These are phyloP conservation scores for Himalopsyche tibetana DNA, from an alignment of 2,888 invertebrate genomes.

Conservation along the genomic window DNA sequence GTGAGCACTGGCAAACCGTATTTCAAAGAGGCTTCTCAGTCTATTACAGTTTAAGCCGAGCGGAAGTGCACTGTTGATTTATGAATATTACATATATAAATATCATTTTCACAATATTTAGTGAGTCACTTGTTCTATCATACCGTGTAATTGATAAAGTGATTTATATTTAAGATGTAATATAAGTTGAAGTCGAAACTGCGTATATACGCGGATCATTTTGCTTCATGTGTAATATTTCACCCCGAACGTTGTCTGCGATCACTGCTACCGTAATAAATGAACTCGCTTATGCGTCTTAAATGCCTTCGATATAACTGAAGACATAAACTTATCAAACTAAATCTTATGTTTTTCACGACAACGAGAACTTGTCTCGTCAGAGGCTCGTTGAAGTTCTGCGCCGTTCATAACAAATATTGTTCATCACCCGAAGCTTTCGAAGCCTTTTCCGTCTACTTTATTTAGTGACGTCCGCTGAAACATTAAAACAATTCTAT, in stretches of 20 bases:
- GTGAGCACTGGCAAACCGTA: no score
- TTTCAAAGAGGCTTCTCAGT: no score
- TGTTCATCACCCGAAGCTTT: slow-evolving; percentile 41
- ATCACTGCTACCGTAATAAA: slow-evolving; percentile 22
- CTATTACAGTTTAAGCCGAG: no score
- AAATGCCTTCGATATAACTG: slow-evolving; percentile 62
- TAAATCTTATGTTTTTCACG: slow-evolving; percentile 48
- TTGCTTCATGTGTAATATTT: not conserved
- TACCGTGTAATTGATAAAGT: no score
- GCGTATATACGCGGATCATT: not conserved
- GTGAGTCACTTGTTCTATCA: no score
- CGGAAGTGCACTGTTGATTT: no score
- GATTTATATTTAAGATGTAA: no score
- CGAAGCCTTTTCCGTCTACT: slow-evolving; percentile 42
- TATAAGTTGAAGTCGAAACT: no score
- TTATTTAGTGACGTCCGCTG: slow-evolving; percentile 62
- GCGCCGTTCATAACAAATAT: slow-evolving; percentile 45
- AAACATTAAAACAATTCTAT: slow-evolving; percentile 47
- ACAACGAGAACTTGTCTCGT: slow-evolving; percentile 6
- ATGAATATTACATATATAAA: no score
- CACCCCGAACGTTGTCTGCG: not conserved
- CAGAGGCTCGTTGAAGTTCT: slow-evolving; percentile 36
- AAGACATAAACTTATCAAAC: slow-evolving; percentile 55
- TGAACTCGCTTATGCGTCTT: slow-evolving; percentile 23
- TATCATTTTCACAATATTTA: no score